A percentile compares a stretch with the other conserved stretches of the same genome.
These are phyloP conservation scores for Phasianus colchicus DNA, from an alignment of 2,113 vertebrate species.

Conservation along the genomic window DNA sequence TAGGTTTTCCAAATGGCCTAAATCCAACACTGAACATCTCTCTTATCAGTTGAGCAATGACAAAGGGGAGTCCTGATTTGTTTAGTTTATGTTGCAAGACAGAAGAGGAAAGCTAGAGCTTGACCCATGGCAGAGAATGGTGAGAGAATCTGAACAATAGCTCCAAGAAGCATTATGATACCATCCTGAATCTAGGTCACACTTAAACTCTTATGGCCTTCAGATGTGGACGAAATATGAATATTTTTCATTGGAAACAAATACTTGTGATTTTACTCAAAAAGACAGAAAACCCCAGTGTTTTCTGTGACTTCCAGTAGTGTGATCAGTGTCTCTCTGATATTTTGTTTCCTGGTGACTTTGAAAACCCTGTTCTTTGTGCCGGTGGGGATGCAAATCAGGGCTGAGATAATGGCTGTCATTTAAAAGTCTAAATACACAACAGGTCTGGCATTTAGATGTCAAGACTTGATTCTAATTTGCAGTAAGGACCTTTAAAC, in stretches of 20 bases:
- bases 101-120: background rate
- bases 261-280: background rate
- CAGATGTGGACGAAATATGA: background rate
- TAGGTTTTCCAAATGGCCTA: background rate
- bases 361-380: background rate
- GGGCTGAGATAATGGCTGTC: slow-evolving; percentile 30
- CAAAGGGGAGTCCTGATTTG: background rate
- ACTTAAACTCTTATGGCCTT: background rate
- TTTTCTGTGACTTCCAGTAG: background rate
- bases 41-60: background rate
- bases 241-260: slow-evolving; percentile 3
- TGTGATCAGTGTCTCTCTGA: background rate
- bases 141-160: background rate
- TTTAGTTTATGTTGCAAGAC: background rate
- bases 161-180: background rate
- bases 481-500: slow-evolving; percentile 44
- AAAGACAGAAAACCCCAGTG: background rate
- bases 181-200: background rate
- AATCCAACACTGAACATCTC: background rate
- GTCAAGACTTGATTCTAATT: slow-evolving; percentile 49
- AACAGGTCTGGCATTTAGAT: slow-evolving; percentile 46
- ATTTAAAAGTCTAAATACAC: slow-evolving; percentile 47
- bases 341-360: background rate
- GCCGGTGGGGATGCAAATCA: slow-evolving; percentile 24
- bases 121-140: background rate